Conservation (phyloP, 2,888 invertebrate species). For the Pyrocoelia pectoralis region DNA sequence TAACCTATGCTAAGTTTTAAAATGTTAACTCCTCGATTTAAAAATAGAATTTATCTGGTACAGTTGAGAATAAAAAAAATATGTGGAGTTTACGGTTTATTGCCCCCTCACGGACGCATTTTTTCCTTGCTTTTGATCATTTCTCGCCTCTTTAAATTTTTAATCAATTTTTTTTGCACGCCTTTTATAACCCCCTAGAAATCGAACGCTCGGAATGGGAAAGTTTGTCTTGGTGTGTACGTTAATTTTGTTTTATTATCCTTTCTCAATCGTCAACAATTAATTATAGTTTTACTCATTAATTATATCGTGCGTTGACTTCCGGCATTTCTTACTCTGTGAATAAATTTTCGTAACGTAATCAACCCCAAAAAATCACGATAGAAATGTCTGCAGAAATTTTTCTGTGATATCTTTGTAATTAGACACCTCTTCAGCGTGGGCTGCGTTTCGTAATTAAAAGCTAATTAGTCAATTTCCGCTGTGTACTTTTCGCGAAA, state of each 20-base stretch:
- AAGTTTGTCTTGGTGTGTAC: conserved; percentile 4
- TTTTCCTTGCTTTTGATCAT: not conserved
- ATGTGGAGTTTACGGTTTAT: conserved; percentile 27
- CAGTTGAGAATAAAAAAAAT: conserved; percentile 24
- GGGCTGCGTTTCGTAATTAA: no score
- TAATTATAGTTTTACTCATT: conserved; percentile 7
- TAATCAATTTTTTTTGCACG: not conserved
- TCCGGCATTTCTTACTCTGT: not conserved
- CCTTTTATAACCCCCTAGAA: not conserved
- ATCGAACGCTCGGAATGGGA: not conserved
- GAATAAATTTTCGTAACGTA: not conserved
- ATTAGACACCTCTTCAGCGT: no score
- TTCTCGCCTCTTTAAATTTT: not conserved
- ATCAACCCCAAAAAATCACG: no score
- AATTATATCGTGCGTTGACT: not conserved
- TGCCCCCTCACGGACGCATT: conserved; percentile 20
- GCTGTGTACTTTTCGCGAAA: no score
- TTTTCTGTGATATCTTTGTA: no score
- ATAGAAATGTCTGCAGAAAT: no score
- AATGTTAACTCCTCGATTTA: conserved; percentile 52
- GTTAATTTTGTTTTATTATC: not conserved
- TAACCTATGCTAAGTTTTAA: conserved; percentile 53
- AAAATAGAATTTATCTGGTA: conserved; percentile 51
- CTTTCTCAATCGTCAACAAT: conserved; percentile 10
- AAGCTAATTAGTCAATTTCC: no score